Base-by-base conservation (phyloP, 2,113 vertebrate species). In the Thalassoma bifasciatum region DNA sequence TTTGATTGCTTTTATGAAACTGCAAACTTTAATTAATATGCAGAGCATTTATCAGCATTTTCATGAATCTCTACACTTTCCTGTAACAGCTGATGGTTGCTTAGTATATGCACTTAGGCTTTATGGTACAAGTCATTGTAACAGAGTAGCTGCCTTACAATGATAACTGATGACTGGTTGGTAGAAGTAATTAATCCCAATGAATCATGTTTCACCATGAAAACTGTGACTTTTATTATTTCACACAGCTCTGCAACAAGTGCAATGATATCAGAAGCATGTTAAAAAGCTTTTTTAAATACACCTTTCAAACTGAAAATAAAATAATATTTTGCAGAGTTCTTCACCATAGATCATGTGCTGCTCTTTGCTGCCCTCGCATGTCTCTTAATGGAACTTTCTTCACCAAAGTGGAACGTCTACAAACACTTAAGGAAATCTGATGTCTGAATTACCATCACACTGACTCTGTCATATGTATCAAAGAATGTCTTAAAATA, bases 291-390 rank as follows among this genome's bases (percentile, higher is more conserved):
- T 14, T 46, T 17, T 6, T 46, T 19, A 17, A 46, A 14, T 46
- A 6, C 14, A 1, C 40, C 14, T 42, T 42, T 19, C 14, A 17
- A 19, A 30, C 3, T 30, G 6, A 30, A 30, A 30, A 30, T 4
- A 7, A 46, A 46, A 4, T 17, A 17, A 17, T 3, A 10, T 11
- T 42, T 30, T 80, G 62, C 50, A 72, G 21, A 40, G 22, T 8
- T 72, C 4, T 60, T 70, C 53, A 70, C 8, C 17, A 16, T 36
- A 38, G 75, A 65, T 8, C 36, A 37, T 81, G 66, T 10, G 16
- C 61, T 86, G 85, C 82, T 79, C 86, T 89, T 53, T 91, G 85
- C 89, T 89, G 89, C 91, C 88, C 84, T 86, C 89, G 40, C 44
- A 81, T 86, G 91, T 19, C 51, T 56, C 44, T 64, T 23, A n/a